These are phyloP conservation scores for Choristoneura fumiferana DNA, from an alignment of 1,140 invertebrate species.

Conservation along the genomic window DNA sequence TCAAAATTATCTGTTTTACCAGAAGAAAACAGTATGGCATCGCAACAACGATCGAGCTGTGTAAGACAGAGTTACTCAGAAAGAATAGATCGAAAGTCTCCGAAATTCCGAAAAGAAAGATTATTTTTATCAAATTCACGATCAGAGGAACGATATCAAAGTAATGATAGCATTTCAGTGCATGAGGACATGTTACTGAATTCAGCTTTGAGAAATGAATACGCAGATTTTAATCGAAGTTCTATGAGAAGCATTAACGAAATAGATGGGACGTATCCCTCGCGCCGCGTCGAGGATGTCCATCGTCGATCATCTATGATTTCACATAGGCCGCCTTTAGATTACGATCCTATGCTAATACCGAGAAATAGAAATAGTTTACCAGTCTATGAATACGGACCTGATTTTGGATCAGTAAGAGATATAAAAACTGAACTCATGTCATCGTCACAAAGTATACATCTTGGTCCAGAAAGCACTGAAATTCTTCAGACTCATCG, in stretches of 20 bases:
- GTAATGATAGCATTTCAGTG: conserved; percentile 71
- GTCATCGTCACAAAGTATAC: conserved; percentile 72
- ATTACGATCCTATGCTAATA: conserved; percentile 69
- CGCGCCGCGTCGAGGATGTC: conserved; percentile 47
- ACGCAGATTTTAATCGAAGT: conserved; percentile 57
- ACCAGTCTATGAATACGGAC: conserved; percentile 70
- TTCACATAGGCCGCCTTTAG: conserved; percentile 60
- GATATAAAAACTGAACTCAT: conserved; percentile 66
- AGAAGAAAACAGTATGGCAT: conserved; percentile 82
- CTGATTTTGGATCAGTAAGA: conserved; percentile 57
- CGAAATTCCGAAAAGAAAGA: conserved; percentile 69
- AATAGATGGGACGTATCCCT: conserved; percentile 50
- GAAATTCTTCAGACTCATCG: conserved; percentile 75
- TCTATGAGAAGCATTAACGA: conserved; percentile 70
- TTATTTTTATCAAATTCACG: conserved; percentile 56
- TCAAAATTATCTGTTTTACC: conserved; percentile 87
- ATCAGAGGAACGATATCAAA: conserved; percentile 75
- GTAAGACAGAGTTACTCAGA: conserved; percentile 75
- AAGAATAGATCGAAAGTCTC: conserved; percentile 69
- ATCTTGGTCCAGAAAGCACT: conserved; percentile 52
- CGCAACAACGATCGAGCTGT: conserved; percentile 70
- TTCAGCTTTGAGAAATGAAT: conserved; percentile 54
- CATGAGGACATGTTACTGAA: conserved; percentile 65
- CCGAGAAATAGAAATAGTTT: conserved; percentile 72
- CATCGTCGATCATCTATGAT: conserved; percentile 67